A percentile compares a stretch with the other conserved stretches of the same genome.
These are phyloP conservation scores for Zalophus californianus DNA, from an alignment of 2,797 vertebrate species.

Conservation along the genomic window DNA sequence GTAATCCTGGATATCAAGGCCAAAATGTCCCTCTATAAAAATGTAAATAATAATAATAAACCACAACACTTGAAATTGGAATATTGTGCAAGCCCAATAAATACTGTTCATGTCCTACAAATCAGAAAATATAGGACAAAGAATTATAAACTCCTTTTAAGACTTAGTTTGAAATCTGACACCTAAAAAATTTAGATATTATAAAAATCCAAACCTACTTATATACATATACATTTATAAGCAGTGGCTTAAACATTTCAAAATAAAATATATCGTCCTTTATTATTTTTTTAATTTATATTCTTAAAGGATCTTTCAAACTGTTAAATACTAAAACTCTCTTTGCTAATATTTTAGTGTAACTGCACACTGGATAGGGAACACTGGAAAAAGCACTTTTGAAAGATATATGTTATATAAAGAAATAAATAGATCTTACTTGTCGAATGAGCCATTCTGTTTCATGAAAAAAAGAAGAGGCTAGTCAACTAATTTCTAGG, in stretches of 20 bases:
- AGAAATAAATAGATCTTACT: not conserved
- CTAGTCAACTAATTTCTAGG: slow-evolving; percentile 38
- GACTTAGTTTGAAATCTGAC: slow-evolving; percentile 33
- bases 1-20: not conserved
- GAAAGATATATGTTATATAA: slow-evolving; percentile 11
- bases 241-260: slow-evolving; percentile 34
- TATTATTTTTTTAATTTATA: slow-evolving; percentile 40
- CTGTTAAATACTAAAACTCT: slow-evolving; percentile 46
- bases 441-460: slow-evolving; percentile 41
- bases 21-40: slow-evolving; percentile 50
- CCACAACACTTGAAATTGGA: slow-evolving; percentile 22
- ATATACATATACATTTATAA: not conserved
- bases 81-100: not conserved
- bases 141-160: slow-evolving; percentile 24
- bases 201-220: slow-evolving; percentile 19
- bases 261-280: slow-evolving; percentile 45
- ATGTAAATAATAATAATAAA: not conserved
- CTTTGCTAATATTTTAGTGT: slow-evolving; percentile 39
- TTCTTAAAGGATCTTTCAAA: slow-evolving; percentile 55
- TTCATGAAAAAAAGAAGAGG: slow-evolving; percentile 22
- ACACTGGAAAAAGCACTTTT: slow-evolving; percentile 19
- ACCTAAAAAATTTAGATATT: slow-evolving; percentile 18
- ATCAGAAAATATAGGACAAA: slow-evolving; percentile 5
- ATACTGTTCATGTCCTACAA: slow-evolving; percentile 12
- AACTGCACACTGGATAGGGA: not conserved